Conservation (phyloP, 1,140 invertebrate genomes). For the Megalopta genalis region DNA sequence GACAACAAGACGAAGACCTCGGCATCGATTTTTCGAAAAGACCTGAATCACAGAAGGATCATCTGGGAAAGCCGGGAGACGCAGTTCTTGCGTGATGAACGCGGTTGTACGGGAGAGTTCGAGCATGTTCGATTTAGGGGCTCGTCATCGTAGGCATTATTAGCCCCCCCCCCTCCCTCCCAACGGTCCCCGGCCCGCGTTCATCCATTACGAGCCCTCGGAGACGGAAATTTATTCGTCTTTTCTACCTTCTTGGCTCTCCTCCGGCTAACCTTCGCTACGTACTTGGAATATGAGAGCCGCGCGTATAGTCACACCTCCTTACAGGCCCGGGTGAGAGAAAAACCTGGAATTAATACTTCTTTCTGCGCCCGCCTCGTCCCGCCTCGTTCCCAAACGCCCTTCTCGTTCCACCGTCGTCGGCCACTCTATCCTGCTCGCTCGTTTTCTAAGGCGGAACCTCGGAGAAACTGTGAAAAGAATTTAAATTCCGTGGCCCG, state of each 20-base stretch:
- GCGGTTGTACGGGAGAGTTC: background rate
- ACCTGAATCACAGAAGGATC: too few relatives aligned
- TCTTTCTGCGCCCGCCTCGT: constrained; percentile 43
- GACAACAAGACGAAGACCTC: too few relatives aligned
- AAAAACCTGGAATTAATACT: constrained; percentile 66
- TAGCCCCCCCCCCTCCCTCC: constrained; percentile 18
- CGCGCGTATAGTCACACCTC: constrained; percentile 49
- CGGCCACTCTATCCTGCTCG: constrained; percentile 15
- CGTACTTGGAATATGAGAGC: constrained; percentile 60
- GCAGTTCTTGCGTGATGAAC: too few relatives aligned
- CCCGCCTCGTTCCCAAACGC: background rate
- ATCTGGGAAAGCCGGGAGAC: too few relatives aligned
- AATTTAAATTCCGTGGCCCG: constrained; percentile 62
- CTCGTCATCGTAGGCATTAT: constrained; percentile 49
- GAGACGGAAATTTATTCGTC: constrained; percentile 64
- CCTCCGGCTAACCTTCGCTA: constrained; percentile 35
- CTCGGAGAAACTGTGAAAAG: constrained; percentile 60
- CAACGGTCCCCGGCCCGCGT: constrained; percentile 28
- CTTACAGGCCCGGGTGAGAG: constrained; percentile 42
- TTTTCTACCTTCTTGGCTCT: constrained; percentile 35
- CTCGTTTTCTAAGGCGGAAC: constrained; percentile 59
- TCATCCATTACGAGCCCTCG: constrained; percentile 62
- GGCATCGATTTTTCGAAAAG: too few relatives aligned
- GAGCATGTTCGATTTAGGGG: constrained; percentile 28
- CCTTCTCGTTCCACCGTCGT: too few relatives aligned